Evolutionary conservation across 2,797 vertebrate species (phyloP).

Genomic region (Buceros bicornis): DNA sequence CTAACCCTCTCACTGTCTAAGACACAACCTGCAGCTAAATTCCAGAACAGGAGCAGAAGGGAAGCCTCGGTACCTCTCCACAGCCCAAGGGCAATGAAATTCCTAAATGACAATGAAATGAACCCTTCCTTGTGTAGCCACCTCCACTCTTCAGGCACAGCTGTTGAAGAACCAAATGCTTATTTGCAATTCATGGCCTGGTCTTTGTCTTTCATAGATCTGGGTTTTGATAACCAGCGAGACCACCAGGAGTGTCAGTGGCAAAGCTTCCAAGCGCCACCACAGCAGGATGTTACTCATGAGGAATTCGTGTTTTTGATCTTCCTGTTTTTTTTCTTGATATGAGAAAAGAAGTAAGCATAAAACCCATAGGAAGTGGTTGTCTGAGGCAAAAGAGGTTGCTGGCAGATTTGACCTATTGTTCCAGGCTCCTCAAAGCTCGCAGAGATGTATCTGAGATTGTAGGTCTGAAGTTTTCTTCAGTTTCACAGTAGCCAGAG

Average conservation of each 20-base stretch:
- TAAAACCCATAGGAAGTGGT: neutral
- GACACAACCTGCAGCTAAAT: neutral
- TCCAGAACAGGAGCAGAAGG: neutral
- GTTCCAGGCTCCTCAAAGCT: neutral
- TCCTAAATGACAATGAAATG: neutral
- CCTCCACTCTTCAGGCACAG: neutral
- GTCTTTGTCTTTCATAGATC: neutral
- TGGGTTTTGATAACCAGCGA: neutral
- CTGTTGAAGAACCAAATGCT: neutral
- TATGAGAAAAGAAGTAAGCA: neutral
- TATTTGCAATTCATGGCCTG: neutral
- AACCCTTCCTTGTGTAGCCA: neutral
- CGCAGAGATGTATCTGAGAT: neutral
- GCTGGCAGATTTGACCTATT: neutral
- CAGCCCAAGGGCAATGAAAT: neutral
- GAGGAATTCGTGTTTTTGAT: neutral
- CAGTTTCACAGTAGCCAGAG: neutral
- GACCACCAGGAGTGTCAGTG: neutral
- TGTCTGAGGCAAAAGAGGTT: neutral
- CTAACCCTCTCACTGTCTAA: neutral
- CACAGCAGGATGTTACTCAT: accelerated
- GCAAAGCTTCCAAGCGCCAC: neutral
- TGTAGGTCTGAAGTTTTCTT: neutral
- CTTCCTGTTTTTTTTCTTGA: neutral
- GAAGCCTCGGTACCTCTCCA: neutral